These are phyloP conservation scores for Sebastes schlegelii DNA, from an alignment of 2,113 vertebrate genomes.

Conservation along the genomic window DNA sequence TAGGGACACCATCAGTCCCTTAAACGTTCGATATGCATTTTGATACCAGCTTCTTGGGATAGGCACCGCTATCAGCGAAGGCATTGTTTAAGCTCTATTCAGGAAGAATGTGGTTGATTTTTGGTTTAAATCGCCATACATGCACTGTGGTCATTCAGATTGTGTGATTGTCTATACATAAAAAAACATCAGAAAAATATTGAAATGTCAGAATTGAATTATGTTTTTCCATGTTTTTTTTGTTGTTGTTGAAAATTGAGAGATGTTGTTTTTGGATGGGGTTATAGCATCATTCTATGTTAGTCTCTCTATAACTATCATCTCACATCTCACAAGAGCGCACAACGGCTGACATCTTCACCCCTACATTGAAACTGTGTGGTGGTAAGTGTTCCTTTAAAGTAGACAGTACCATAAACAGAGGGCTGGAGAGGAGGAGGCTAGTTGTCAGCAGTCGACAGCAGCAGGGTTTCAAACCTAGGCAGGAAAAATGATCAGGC, in stretches of 20 bases:
- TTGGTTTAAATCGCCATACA: too few relatives aligned
- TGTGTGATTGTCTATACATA: neutral
- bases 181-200: neutral
- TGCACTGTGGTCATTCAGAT: neutral
- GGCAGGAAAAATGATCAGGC: constrained; percentile 74
- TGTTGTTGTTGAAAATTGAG: neutral
- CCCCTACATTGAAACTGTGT: neutral
- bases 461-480: constrained; percentile 60
- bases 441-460: constrained; percentile 55
- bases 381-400: constrained; percentile 39
- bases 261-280: neutral
- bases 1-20: too few relatives aligned
- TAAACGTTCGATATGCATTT: neutral
- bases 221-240: neutral
- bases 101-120: neutral
- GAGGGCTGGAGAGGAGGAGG: constrained; percentile 33
- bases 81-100: neutral
- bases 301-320: neutral
- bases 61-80: neutral
- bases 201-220: neutral
- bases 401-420: constrained; percentile 41
- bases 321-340: neutral
- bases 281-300: neutral
- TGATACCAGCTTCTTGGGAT: neutral
- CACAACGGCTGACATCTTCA: neutral